Evolutionary conservation across 2,113 vertebrate species (phyloP), one percentile per base, ranked within the genome.

Genomic region (Gymnogyps californianus): DNA sequence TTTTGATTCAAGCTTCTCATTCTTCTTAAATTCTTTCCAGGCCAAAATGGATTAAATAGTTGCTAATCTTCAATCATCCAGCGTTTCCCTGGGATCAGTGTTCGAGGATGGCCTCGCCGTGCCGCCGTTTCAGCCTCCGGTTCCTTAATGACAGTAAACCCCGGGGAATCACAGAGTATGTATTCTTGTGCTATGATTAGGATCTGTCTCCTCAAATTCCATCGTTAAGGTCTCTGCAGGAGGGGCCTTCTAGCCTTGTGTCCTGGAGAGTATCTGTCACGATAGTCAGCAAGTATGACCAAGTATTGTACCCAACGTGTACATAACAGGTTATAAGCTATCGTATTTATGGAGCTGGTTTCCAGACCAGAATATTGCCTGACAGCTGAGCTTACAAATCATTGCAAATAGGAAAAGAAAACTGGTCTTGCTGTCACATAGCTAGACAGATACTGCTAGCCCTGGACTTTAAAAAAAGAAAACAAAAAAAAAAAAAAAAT

Each of bases 1-100:
- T 90, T 96, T 92, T 96, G 84, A 83, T 94, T 93, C 84, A 67
- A 96, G 85, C 64, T 94, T 90, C 85, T 96, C 89, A 96, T 97
- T 95, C 94, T 91, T 97, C 71, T 86, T 77, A 96, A 91, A 97
- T 97, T 96, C 91, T 96, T 96, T 97, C 91, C 89, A 97, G 91
- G 94, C 94, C 91, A 90, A 94, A 95, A 96, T 52, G 93, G 88
- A 93, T 96, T 96, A 96, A 96, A 92, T 91, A 83, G 81, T 94
- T 91, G 93, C 91, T 97, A 94, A 97, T 94, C 70, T 80, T 94
- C 96, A 93, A 77, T 96, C 96, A 94, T 89, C 90, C 83, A 82
- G 72, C 55, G 32, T 95, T 83, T 93, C 82, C n/a, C 55, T 96
- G 80, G 92, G 80, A 83, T 93, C 47, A 5, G 55, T 19, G 25